Conservation (phyloP, 2,797 vertebrate genomes). For the Coregonus ussuriensis region DNA sequence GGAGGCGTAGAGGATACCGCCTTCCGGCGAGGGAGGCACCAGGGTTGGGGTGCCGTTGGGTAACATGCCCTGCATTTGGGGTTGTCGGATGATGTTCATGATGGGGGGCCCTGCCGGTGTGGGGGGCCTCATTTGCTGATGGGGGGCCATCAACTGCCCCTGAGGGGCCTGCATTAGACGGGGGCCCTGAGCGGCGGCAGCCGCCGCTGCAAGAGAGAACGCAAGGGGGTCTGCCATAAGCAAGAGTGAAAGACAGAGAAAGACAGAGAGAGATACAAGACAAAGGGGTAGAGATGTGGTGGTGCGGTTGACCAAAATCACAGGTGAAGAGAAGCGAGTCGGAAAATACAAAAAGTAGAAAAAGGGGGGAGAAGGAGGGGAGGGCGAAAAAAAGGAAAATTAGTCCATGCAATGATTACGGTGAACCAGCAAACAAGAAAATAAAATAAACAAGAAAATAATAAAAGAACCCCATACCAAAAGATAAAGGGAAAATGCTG, state of each 20-base stretch:
- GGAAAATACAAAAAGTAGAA: conserved; percentile 54
- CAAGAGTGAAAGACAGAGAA: conserved; percentile 33
- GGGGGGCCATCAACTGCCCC: conserved; percentile 77
- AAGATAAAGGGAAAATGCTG: conserved; percentile 48
- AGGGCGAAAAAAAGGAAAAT: conserved; percentile 75
- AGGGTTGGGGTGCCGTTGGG: conserved; percentile 81
- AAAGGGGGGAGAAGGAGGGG: conserved; percentile 14
- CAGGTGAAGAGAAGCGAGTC: conserved; percentile 54
- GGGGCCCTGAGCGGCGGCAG: conserved; percentile 79
- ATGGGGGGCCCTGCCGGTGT: conserved; percentile 75
- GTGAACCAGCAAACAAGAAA: conserved; percentile 73
- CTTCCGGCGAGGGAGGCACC: conserved; percentile 79
- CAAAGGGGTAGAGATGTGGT: conserved; percentile 1
- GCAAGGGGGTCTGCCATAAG: conserved; percentile 84
- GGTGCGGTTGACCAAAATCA: conserved; percentile 60
- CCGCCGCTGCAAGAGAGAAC: conserved; percentile 86
- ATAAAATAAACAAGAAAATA: conserved; percentile 50
- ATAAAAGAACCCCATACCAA: conserved; percentile 52
- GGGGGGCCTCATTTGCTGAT: conserved; percentile 58
- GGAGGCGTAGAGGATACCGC: conserved; percentile 82
- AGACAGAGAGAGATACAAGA: no score
- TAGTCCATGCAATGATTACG: conserved; percentile 87
- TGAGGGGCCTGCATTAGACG: conserved; percentile 72
- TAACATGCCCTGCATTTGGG: conserved; percentile 82
- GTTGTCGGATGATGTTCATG: conserved; percentile 81